These are phyloP conservation scores for Chrysochloris asiatica DNA, from an alignment of 2,113 vertebrate species.

Conservation along the genomic window DNA sequence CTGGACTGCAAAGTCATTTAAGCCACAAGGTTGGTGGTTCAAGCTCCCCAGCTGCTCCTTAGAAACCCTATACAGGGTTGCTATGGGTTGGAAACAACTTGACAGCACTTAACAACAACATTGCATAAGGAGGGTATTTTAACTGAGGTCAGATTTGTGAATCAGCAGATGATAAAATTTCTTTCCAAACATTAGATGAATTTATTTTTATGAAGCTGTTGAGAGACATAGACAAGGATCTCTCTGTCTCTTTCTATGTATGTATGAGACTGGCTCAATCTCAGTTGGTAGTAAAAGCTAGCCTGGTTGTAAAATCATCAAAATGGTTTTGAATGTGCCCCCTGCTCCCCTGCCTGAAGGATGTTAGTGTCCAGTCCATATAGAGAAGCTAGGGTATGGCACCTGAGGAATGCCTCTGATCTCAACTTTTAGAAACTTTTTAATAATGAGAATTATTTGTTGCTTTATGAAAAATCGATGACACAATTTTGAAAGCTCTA, in stretches of 20 bases:
- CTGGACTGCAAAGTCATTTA: no score
- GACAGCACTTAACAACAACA: no score
- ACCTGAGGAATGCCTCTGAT: background rate
- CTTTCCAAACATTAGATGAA: slow-evolving; percentile 47
- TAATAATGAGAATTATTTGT: slow-evolving; percentile 53
- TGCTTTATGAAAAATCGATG: slow-evolving; percentile 73
- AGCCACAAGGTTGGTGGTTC: no score
- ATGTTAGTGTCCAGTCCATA: slow-evolving; percentile 15
- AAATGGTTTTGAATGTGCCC: slow-evolving; percentile 60
- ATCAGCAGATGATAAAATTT: slow-evolving; percentile 59
- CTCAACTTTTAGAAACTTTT: slow-evolving; percentile 27
- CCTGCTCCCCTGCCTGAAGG: background rate
- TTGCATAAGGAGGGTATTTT: no score
- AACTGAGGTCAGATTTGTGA: slow-evolving; percentile 54
- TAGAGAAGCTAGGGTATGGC: background rate
- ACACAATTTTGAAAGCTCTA: slow-evolving; percentile 71
- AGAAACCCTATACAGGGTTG: no score
- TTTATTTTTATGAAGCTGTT: slow-evolving; percentile 36
- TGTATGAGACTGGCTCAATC: background rate
- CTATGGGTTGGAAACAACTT: no score
- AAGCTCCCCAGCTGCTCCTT: no score
- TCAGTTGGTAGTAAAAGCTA: slow-evolving; percentile 59
- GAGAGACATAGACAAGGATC: background rate
- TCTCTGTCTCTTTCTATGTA: background rate
- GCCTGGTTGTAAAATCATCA: slow-evolving; percentile 37